Conservation (phyloP, 2,797 vertebrate species). For the Acanthurus leucopareius region DNA sequence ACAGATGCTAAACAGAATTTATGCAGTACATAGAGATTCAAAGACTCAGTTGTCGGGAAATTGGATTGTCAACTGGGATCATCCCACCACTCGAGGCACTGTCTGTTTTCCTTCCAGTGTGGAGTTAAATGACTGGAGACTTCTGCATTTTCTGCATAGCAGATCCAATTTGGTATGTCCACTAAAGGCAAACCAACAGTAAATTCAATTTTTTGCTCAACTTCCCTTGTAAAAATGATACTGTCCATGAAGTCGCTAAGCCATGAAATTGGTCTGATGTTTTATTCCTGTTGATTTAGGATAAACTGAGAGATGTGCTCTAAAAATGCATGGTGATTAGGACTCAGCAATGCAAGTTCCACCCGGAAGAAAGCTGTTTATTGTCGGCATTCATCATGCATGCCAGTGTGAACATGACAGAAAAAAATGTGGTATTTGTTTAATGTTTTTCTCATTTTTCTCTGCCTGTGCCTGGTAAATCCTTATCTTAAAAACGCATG, state of each 20-base stretch:
- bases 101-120: slow-evolving; percentile 43
- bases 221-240: slow-evolving; percentile 52
- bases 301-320: slow-evolving; percentile 37
- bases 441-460: slow-evolving; percentile 23
- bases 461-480: slow-evolving; percentile 52
- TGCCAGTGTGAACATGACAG: slow-evolving; percentile 1
- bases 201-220: slow-evolving; percentile 58
- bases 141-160: slow-evolving; percentile 31
- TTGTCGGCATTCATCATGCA: slow-evolving; percentile 39
- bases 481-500: slow-evolving; percentile 75
- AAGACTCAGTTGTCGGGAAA: slow-evolving; percentile 30
- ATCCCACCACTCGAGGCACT: slow-evolving; percentile 12
- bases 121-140: slow-evolving; percentile 36
- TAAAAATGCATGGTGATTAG: slow-evolving; percentile 46
- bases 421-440: slow-evolving; percentile 40
- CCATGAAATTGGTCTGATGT: slow-evolving; percentile 65
- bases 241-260: slow-evolving; percentile 33
- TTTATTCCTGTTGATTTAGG: slow-evolving; percentile 55
- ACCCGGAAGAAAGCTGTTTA: slow-evolving; percentile 20
- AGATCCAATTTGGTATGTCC: slow-evolving; percentile 46
- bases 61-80: slow-evolving; percentile 43
- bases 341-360: slow-evolving; percentile 12
- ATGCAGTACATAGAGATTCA: slow-evolving; percentile 12
- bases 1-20: slow-evolving; percentile 1
- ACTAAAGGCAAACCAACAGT: slow-evolving; percentile 53